Evolutionary conservation across 2,797 vertebrate genomes (phyloP).

Genomic region (Emydoidea blandingii): DNA sequence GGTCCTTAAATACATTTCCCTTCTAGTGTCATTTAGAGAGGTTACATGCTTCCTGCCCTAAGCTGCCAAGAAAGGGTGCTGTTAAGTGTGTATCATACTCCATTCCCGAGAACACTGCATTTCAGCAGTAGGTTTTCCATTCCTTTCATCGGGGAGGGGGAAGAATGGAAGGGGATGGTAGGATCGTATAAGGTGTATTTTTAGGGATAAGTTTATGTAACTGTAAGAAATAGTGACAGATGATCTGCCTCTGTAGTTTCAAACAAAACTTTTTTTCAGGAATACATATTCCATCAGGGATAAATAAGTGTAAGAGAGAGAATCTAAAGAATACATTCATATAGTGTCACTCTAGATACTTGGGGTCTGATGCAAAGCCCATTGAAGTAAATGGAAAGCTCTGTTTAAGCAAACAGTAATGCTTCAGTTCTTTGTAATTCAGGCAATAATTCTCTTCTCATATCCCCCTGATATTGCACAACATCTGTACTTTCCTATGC

Average conservation of each 20-base stretch:
- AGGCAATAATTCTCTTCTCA: not conserved
- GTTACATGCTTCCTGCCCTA: constrained; percentile 21
- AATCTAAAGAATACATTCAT: not conserved
- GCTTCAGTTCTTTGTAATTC: not conserved
- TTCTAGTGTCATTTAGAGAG: constrained; percentile 20
- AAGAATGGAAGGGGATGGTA: not conserved
- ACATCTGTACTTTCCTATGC: not conserved
- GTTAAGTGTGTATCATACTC: constrained; percentile 22
- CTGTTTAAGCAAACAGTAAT: not conserved
- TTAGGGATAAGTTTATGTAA: constrained; percentile 33
- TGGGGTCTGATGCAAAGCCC: not conserved
- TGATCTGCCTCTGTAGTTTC: not conserved
- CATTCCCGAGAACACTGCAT: constrained; percentile 66
- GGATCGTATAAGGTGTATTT: not conserved
- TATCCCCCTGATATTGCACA: not conserved
- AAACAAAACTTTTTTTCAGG: not conserved
- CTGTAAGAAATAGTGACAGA: not conserved
- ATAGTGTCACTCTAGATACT: not conserved
- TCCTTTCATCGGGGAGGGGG: not conserved
- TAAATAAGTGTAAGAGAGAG: not conserved
- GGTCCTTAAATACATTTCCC: constrained; percentile 12
- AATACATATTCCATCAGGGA: not conserved
- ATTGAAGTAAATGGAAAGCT: not conserved
- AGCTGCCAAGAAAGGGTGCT: constrained; percentile 53
- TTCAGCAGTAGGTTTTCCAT: constrained; percentile 55